Percentiles rank a stretch among this genome's conserved stretches.
Evolutionary conservation across 1,140 invertebrate species (phyloP).

Genomic region (Chironomus striatipennis): DNA sequence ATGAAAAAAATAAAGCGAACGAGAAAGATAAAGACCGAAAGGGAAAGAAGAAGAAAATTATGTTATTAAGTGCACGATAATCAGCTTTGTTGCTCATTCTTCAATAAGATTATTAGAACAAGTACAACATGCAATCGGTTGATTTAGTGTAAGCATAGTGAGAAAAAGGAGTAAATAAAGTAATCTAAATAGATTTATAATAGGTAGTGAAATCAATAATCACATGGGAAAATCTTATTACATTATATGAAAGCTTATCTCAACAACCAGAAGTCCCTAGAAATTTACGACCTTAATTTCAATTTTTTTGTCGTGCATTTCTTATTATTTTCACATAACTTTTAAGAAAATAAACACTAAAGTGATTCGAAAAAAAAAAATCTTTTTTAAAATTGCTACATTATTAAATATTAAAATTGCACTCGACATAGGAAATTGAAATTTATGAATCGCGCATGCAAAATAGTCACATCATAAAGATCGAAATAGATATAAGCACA

Average conservation of each 20-base stretch:
- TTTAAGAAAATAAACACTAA: background rate
- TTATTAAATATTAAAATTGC: background rate
- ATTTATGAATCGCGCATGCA: background rate
- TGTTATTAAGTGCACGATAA: conserved; percentile 6
- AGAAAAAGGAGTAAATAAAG: background rate
- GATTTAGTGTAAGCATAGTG: background rate
- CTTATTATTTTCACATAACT: background rate
- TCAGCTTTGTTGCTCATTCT: background rate
- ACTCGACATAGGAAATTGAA: conserved; percentile 1
- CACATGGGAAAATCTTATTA: conserved; percentile 1
- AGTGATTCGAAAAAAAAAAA: background rate
- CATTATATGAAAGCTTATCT: background rate
- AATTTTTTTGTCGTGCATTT: background rate
- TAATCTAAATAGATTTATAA: too few species aligned
- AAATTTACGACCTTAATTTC: background rate
- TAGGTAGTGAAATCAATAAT: background rate
- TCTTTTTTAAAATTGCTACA: too few species aligned
- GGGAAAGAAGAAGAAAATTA: background rate
- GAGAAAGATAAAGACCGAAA: background rate
- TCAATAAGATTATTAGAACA: conserved; percentile 21
- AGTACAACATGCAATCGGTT: conserved; percentile 3
- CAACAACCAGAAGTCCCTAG: background rate
- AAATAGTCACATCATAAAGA: background rate
- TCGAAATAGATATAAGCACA: background rate
- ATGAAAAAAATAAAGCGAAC: background rate